These are phyloP conservation scores for Naja naja DNA, from an alignment of 2,113 vertebrate species.

Conservation along the genomic window DNA sequence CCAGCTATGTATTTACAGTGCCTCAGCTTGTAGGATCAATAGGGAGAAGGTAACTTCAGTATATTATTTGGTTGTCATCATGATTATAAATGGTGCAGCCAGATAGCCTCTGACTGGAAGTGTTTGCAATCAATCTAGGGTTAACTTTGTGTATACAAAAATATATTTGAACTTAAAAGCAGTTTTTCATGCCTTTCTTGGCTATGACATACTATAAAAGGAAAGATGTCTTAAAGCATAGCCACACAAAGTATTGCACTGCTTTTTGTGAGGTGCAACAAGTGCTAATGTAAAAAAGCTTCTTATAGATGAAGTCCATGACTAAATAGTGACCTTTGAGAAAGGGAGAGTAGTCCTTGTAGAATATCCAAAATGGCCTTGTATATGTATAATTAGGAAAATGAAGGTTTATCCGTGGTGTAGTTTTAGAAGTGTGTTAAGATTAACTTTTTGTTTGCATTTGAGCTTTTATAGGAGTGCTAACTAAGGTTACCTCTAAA, in stretches of 20 bases:
- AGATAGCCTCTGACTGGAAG: not conserved
- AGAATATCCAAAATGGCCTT: constrained; percentile 28
- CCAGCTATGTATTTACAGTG: not conserved
- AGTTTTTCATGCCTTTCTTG: not conserved
- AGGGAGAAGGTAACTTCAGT: not conserved
- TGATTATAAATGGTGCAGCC: not conserved
- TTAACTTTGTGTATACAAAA: not conserved
- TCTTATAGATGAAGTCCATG: constrained; percentile 22
- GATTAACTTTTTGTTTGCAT: not conserved
- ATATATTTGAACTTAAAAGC: not conserved
- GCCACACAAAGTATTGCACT: not conserved
- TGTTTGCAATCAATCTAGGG: not conserved
- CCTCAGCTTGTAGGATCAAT: not conserved
- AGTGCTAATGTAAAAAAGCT: constrained; percentile 5
- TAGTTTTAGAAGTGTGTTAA: not conserved
- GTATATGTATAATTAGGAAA: constrained; percentile 32
- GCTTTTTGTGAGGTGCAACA: not conserved
- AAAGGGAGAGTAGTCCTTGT: not conserved
- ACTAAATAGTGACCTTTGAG: constrained; percentile 34
- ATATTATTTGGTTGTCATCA: not conserved
- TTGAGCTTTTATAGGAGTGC: constrained; percentile 32
- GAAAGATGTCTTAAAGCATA: not conserved
- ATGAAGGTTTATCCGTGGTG: not conserved
- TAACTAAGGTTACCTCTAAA: not conserved
- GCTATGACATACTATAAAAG: not conserved